Evolutionary conservation across 1,140 invertebrate genomes (phyloP).

Genomic region (Macrosteles quadrilineatus): DNA sequence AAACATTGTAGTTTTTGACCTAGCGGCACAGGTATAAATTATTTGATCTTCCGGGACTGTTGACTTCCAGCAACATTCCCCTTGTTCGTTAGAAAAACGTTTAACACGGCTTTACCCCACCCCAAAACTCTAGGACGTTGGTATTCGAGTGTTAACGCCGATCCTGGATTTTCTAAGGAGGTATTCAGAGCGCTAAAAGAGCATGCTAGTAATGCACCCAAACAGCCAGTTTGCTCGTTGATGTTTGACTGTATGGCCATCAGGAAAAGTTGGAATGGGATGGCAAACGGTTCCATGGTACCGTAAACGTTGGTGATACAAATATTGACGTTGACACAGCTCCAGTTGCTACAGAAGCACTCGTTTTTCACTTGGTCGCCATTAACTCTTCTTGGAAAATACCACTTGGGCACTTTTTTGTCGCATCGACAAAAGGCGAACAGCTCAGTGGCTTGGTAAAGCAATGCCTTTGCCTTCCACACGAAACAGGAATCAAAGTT

Average conservation of each 20-base stretch:
- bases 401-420: slow-evolving; percentile 47
- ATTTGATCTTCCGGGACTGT: no score
- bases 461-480: slow-evolving; percentile 35
- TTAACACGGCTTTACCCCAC: no score
- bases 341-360: slow-evolving; percentile 44
- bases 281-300: slow-evolving; percentile 28
- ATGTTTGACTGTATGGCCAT: slow-evolving; percentile 41
- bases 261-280: slow-evolving; percentile 39
- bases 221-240: slow-evolving; percentile 32
- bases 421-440: no score
- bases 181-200: slow-evolving; percentile 46
- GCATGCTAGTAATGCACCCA: background rate
- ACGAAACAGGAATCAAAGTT: slow-evolving; percentile 28
- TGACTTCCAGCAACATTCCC: no score
- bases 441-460: no score
- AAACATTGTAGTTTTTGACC: no score
- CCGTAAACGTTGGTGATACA: slow-evolving; percentile 1
- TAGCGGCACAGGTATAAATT: no score
- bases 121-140: no score
- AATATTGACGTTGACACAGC: slow-evolving; percentile 38
- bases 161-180: no score
- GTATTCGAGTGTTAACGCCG: no score
- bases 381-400: slow-evolving; percentile 47
- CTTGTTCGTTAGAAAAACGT: no score
- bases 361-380: slow-evolving; percentile 46